These are phyloP conservation scores for Pseudonaja textilis DNA, from an alignment of 2,113 vertebrate genomes.

Conservation along the genomic window DNA sequence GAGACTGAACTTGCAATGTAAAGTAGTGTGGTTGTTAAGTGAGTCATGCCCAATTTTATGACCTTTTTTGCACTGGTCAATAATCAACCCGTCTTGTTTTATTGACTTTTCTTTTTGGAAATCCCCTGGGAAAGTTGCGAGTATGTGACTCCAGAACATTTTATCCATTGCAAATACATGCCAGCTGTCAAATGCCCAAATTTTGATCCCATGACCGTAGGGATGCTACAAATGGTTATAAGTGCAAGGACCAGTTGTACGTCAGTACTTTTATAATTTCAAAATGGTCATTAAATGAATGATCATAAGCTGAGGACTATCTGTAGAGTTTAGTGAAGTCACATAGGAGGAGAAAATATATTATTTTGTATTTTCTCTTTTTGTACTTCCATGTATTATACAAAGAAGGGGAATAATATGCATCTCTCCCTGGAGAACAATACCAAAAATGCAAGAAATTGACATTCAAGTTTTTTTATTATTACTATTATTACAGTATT, in stretches of 20 bases:
- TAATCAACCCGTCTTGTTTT: background rate
- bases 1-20: background rate
- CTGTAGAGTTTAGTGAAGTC: background rate
- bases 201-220: background rate
- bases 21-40: background rate
- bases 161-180: background rate
- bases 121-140: background rate
- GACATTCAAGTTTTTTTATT: background rate
- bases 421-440: background rate
- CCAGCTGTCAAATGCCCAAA: background rate
- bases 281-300: background rate
- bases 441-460: background rate
- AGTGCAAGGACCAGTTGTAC: background rate
- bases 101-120: background rate
- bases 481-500: background rate
- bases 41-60: background rate
- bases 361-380: background rate
- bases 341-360: background rate
- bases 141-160: background rate
- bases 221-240: background rate
- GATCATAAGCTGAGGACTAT: background rate
- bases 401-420: background rate
- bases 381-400: background rate
- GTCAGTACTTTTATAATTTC: background rate
- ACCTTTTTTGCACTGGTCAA: background rate